Base-by-base conservation (phyloP, 1,140 invertebrate species). In the Pectinophora gossypiella region DNA sequence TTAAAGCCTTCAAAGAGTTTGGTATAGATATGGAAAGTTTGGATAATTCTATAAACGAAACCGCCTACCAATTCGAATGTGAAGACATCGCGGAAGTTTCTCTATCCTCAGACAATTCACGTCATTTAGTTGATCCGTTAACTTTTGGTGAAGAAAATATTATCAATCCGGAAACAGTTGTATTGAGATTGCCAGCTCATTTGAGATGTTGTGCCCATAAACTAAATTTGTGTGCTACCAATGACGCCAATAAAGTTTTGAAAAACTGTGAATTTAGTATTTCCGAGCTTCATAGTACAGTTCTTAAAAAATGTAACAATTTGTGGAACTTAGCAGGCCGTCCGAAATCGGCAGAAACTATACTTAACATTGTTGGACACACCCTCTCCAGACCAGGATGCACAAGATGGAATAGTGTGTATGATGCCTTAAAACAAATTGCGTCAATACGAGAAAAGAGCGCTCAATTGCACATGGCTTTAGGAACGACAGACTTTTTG, bases 1-100 rank as follows among this genome's bases (percentile, higher is more conserved):
- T 55, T 7, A 54, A 62, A 22, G 55, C 55, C 3, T 62, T 58
- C 51, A 62, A 63, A 56, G 50, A 56, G 18, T 63, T 58, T 47
- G 56, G 60, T 15, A 44, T 59, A 35, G 48, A 51, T 15, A 10
- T 5, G 10, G 22, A 23, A 23, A 23, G 4, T 4, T 23, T 10
- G 4, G 22, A 4, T 5, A 23, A 23, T 23, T n/a, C n/a, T n/a
- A n/a, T n/a, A n/a, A n/a, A n/a, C n/a, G n/a, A n/a, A n/a, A n/a
- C n/a, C n/a, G n/a, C n/a, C n/a, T 23, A 5, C 4, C 22, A 4
- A 5, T 23, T 23, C 4, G 22, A 23, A 23, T 23, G 4, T 23
- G 4, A 23, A 10, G 4, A 4, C 4, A 23, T 5, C 10, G 22
- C 22, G 10, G 22, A 23, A 4, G 22, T 5, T 23, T 23, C 4